phyloP scores from a whole-genome alignment of 2,888 invertebrate species.

The Lepidocyrtoides sp. region DNA sequence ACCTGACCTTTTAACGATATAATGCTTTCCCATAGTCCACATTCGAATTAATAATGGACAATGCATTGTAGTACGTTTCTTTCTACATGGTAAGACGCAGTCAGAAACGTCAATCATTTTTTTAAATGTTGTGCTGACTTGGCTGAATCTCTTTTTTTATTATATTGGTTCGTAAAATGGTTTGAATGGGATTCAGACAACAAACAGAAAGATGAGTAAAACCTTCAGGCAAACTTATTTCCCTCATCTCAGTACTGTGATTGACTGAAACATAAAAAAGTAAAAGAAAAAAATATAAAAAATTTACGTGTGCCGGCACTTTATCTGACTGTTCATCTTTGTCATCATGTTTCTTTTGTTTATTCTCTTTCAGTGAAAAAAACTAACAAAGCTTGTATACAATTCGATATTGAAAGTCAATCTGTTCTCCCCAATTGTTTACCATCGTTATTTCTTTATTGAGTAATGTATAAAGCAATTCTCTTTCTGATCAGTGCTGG shows the following conservation, averaged over 20 bases:
- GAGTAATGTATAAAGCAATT: constrained; percentile 29
- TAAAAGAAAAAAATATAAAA: neutral
- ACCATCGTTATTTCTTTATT: constrained; percentile 17
- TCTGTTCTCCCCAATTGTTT: constrained; percentile 35
- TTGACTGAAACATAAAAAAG: constrained; percentile 50
- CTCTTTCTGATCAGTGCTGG: neutral
- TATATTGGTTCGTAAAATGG: neutral
- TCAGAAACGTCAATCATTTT: constrained; percentile 26
- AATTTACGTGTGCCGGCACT: constrained; percentile 12
- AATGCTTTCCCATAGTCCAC: no score
- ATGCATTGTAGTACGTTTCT: no score
- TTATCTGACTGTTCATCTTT: constrained; percentile 9
- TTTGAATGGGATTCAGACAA: no score
- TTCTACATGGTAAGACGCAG: neutral
- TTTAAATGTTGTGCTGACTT: neutral
- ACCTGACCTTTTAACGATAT: no score
- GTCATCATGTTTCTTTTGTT: constrained; percentile 34
- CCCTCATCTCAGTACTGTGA: neutral
- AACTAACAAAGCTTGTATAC: neutral
- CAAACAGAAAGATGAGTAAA: neutral
- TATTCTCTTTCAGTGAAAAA: neutral
- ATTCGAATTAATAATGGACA: no score
- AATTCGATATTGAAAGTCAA: constrained; percentile 41
- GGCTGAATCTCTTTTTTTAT: neutral
- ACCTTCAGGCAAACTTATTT: constrained; percentile 13